Base-by-base conservation (phyloP, 2,113 vertebrate genomes). In the Aspidoscelis tigris region DNA sequence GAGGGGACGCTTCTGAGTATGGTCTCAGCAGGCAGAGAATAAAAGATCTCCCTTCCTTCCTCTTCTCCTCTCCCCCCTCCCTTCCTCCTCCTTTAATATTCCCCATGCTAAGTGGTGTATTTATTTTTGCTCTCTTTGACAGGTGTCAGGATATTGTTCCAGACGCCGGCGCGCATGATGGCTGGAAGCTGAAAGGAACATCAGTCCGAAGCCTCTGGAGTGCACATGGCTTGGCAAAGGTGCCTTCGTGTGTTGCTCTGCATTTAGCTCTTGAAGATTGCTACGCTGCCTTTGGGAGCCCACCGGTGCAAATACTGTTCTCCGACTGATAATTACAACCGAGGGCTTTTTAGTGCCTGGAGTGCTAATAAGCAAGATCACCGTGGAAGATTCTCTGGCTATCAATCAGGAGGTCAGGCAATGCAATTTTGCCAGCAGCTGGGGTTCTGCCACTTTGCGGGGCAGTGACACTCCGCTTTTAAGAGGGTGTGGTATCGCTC, bases 351-450 rank as follows among this genome's bases (percentile, higher is more conserved):
- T 43, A 72, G 33, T 55, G 55, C 80, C 71, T 10, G 14, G 24
- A 21, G 80, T 44, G 71, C 55, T 82, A 73, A 74, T 82, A 65
- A 82, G 55, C 71, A 74, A 55, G 21, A 16, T 41, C 16, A 20
- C 41, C n/a, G 53, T 55, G 47, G 55, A 82, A 44, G 11, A 4
- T 64, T 73, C 53, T 20, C 50, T 3, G 18, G 39, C 41, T 44
- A 44, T 44, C 80, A 82, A 20, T 74, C 12, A 24, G 55, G 39
- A 82, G 71, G 53, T 74, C 70, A 64, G 70, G 70, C 2, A 44
- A n/a, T 26, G 24, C 7, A 73, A 74, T 73, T 74, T 21, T 64
- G 16, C 70, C 41, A 61, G 53, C 80, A 82, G 80, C 70, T 64
- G 55, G 70, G 80, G 43, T 55, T 74, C 70, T 47, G 33, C 53